Evolutionary conservation across 2,113 vertebrate species (phyloP).

Genomic region (Gymnobelideus leadbeateri): DNA sequence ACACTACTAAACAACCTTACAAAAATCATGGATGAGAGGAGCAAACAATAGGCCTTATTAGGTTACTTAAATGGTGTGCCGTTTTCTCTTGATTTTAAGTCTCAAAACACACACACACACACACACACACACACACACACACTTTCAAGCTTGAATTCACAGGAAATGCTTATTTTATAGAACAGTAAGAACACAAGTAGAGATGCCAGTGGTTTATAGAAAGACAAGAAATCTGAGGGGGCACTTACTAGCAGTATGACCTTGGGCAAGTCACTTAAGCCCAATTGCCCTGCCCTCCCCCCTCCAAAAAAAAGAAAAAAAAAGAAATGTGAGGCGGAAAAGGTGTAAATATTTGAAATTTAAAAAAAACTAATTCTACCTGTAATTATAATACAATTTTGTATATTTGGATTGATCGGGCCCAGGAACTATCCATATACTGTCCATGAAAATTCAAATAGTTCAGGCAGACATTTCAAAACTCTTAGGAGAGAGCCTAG

Average conservation of each 20-base stretch:
- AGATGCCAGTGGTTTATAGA: background rate
- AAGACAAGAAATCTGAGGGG: background rate
- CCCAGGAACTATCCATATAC: background rate
- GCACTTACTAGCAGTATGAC: no score
- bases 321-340: no score
- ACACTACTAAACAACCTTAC: constrained; percentile 19
- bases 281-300: no score
- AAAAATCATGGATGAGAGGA: background rate
- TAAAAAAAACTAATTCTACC: background rate
- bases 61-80: background rate
- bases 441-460: background rate
- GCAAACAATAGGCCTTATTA: constrained; percentile 27
- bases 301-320: no score
- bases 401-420: background rate
- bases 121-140: background rate
- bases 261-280: no score
- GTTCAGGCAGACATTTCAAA: background rate
- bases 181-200: background rate
- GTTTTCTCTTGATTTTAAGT: constrained; percentile 24
- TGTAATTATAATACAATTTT: background rate
- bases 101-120: constrained; percentile 11
- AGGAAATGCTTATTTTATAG: background rate
- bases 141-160: no score
- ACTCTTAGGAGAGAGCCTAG: background rate
- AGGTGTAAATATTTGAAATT: background rate